Percentiles rank a stretch among this genome's conserved stretches.
phyloP scores from a whole-genome alignment of 2,113 vertebrate genomes.

The Mustelus asterias region DNA sequence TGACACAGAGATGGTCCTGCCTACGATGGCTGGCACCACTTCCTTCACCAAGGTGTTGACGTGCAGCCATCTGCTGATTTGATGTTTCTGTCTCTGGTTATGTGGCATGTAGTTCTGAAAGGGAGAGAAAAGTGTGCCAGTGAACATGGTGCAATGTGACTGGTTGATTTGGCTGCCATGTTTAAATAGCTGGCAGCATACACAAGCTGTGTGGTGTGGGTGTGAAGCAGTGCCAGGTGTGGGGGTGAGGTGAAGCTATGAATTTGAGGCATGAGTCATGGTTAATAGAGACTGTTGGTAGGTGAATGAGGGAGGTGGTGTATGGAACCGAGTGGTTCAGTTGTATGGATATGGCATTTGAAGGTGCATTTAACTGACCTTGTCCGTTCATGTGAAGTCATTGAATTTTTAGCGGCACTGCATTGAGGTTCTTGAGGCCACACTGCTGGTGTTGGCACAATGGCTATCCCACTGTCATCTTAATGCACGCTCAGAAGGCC shows the following conservation, averaged over 20 bases:
- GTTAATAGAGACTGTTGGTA: not conserved
- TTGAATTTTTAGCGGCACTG: not conserved
- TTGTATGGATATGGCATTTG: not conserved
- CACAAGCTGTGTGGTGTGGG: not conserved
- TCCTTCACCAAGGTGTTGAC: not conserved
- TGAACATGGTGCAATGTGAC: not conserved
- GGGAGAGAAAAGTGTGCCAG: not conserved
- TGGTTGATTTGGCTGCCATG: not conserved
- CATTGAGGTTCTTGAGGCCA: not conserved
- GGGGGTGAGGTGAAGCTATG: no score
- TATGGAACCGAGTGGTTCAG: not conserved
- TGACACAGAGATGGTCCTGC: not conserved
- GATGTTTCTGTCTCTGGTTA: not conserved
- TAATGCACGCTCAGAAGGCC: not conserved
- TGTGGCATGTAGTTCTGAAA: not conserved
- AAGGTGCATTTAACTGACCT: not conserved
- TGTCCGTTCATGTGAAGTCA: not conserved
- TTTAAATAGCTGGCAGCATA: not conserved
- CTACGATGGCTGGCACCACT: not conserved
- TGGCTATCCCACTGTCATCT: not conserved
- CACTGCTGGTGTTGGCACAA: not conserved
- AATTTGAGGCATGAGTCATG: not conserved
- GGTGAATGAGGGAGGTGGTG: not conserved
- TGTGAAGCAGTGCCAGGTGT: not conserved
- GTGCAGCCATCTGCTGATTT: not conserved